phyloP scores from a whole-genome alignment of 2,888 invertebrate species.

The Odontocerum albicorne region DNA sequence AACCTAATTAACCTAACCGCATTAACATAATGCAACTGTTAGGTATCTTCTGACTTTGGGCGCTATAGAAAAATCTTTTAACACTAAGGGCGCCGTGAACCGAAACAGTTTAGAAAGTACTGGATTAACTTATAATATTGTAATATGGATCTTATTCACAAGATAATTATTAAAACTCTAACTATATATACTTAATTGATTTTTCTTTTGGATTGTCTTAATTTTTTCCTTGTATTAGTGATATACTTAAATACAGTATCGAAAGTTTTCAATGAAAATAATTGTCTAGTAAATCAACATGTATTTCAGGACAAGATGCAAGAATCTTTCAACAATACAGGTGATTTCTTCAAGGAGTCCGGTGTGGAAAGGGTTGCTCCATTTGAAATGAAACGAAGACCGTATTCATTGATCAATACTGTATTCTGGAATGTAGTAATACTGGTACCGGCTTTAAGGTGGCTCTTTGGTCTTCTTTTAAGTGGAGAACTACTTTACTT shows the following conservation, averaged over 20 bases:
- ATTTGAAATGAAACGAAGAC: conserved; percentile 60
- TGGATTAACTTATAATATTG: no score
- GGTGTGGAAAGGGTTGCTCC: conserved; percentile 66
- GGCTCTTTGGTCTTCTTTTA: conserved; percentile 64
- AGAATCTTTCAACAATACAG: conserved; percentile 72
- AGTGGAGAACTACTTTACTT: conserved; percentile 74
- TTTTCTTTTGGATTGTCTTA: no score
- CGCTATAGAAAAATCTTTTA: no score
- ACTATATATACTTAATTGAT: no score
- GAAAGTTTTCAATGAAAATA: neutral
- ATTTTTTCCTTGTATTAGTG: neutral
- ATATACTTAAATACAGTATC: neutral
- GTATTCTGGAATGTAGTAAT: conserved; percentile 69
- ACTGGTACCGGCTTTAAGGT: conserved; percentile 72
- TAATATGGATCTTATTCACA: no score
- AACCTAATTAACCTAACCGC: no score
- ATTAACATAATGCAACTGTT: no score
- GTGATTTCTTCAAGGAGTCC: conserved; percentile 78
- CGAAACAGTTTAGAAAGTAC: no score
- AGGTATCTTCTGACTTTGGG: no score
- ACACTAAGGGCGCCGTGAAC: no score
- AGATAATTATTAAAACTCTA: no score
- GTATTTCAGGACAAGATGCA: conserved; percentile 66
- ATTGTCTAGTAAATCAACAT: neutral
- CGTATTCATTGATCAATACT: conserved; percentile 71